Base-by-base conservation (phyloP, 2,113 vertebrate genomes). In the Equus quagga region DNA sequence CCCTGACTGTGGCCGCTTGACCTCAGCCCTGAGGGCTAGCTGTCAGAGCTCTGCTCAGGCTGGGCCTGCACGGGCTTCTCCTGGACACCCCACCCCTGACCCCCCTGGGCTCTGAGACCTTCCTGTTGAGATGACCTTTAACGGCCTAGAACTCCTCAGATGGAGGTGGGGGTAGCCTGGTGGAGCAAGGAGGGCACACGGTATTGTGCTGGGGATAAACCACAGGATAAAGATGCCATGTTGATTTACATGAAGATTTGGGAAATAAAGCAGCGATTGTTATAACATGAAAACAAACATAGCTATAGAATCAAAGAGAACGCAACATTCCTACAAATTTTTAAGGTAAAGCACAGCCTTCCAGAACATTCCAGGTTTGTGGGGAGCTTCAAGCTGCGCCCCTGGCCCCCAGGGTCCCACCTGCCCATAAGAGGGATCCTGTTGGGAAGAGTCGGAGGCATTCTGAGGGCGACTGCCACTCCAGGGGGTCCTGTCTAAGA, bases 361-460 rank as follows among this genome's bases (percentile, higher is more conserved):
- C 8, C 2, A n/a, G 92, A 73, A 19, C 87, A 79, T 69, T 49
- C 44, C 23, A 73, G 89, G 46, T 58, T 78, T 65, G 28, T 31
- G n/a, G 70, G 65, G 62, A 14, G 44, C 36, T 76, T 91, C 81
- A 18, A 23, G 64, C 54, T 51, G 36, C 2, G 4, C 33, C 60
- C 44, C 8, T 3, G 14, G 2, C n/a, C 33, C 7, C 86, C 36
- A n/a, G 58, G n/a, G 36, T 91, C 67, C n/a, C 10, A 18, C 1
- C 72, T 36, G 49, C 90, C 60, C 36, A 23, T 26, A 31, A 9
- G 73, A 9, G 26, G n/a, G 46, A 28, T 0, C 0, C 8, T 2
- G 0, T 18, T 70, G 44, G 44, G n/a, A 49, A 8, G 49, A 44
- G 19, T 17, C 5, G 8, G 46, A 36, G 73, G 49, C 0, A 0